Evolutionary conservation across 2,888 invertebrate species (phyloP), one percentile per base, ranked within the genome.

Genomic region (Drosophila ochracea): DNA sequence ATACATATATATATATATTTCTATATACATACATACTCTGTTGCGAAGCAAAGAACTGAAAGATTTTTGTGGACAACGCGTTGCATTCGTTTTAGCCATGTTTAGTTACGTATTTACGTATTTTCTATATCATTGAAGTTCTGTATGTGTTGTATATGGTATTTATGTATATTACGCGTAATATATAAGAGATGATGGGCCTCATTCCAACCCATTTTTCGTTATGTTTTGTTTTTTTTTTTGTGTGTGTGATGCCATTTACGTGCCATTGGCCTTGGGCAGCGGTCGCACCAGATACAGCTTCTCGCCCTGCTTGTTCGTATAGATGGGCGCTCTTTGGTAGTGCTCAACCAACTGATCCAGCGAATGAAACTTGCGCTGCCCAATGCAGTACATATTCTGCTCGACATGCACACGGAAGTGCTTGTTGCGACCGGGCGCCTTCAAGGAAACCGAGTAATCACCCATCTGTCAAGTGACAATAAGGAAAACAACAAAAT

Each of bases 331-430:
- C 90, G 99, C 98, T 93, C 98, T 96, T 95, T 98, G 99, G 95
- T 99, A 99, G 94, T 99, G 99, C 93, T 98, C 97, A 89, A 99
- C 99, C 86, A 99, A 95, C 93, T 98, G 98, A 93, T 99, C 99
- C 91, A 99, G 95, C 68, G 97, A 96, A 91, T 97, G 96, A 94
- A 99, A 99, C 94, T 98, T 98, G 93, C 99, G 97, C 94, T 99
- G 99, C 52, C 99, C 99, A 94, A 99, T 99, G 94, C 98, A 98
- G 94, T 98, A 98, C 87, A 98, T 95, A 78, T 96, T 96, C 85
- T 97, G 97, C 93, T 98, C 98, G 78, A 98, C 98, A 94, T 98
- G 98, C 91, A 99, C 99, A 92, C 99, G 97, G 95, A 99, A 99
- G 94, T 99, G 99, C 94, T 99, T 99, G 95, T 99, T 99, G 89